Base-by-base conservation (phyloP, 2,113 vertebrate species). In the Trematocara nigrifrons region DNA sequence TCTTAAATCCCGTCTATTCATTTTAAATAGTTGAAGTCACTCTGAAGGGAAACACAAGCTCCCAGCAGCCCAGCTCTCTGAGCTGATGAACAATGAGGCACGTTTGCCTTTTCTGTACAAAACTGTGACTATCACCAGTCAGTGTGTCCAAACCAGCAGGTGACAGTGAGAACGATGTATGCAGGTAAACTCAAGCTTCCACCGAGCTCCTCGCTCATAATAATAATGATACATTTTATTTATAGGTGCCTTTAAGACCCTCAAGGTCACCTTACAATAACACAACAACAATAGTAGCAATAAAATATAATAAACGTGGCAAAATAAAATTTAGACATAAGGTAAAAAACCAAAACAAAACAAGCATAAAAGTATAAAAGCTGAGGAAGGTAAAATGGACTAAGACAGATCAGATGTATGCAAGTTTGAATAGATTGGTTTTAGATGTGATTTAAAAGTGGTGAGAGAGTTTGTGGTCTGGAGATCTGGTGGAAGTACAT, bases 241-340 rank as follows among this genome's bases (percentile, higher is more conserved):
- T 57, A 57, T 29, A 57, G 54, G 26, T 7, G 0, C 54, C 26
- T 57, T 16, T 57, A 57, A 16, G 54, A 57, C 13, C 26, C 54
- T 57, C 12, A 0, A 0, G 13, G 13, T 1, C 13, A 57, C 54
- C 0, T 1, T 57, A 57, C 7, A 31, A 9, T 57, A 57, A 29
- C 54, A 57, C 54, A 57, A 5, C 7, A 35, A 35, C 40, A 42
- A 11, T 42, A 42, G 40, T 11, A 42, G 38, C 38, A 40, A 40
- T 40, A 0, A 40, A 40, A 40, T 40, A 40, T 11, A 40, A 40
- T 40, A 40, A 40, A 40, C 40, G 2, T 40, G 40, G 38, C 38
- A 40, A 40, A 40, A 40, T 40, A 40, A 40, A 40, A 40, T 40
- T 40, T 40, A 40, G 38, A 40, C 38, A 10, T 40, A 40, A 40